Conservation (phyloP, 1,140 invertebrate species). For the Apis dorsata region DNA sequence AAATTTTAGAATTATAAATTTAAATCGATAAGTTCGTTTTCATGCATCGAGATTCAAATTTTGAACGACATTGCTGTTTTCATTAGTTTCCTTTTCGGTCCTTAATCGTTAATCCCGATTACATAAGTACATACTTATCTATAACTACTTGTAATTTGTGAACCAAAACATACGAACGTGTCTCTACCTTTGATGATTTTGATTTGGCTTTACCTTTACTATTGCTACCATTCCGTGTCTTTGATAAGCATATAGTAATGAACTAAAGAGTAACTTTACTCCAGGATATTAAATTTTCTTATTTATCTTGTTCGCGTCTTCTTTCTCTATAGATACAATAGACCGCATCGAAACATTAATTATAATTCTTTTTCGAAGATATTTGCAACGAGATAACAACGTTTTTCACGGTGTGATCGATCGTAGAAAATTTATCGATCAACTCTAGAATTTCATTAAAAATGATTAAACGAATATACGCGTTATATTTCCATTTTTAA, state of each 20-base stretch:
- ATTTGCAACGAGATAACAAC: background rate
- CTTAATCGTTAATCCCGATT: background rate
- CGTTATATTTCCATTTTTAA: background rate
- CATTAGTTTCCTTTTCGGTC: slow-evolving; percentile 3
- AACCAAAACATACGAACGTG: slow-evolving; percentile 18
- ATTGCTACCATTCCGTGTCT: slow-evolving; percentile 29
- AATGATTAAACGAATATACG: background rate
- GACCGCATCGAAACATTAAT: background rate
- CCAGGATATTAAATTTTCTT: background rate
- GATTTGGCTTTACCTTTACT: slow-evolving; percentile 38
- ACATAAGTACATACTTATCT: too few species aligned
- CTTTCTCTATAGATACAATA: background rate
- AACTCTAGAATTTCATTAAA: background rate
- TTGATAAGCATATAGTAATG: slow-evolving; percentile 40
- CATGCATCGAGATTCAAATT: background rate
- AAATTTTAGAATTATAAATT: background rate
- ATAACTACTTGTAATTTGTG: slow-evolving; percentile 2
- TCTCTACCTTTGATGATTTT: slow-evolving; percentile 39
- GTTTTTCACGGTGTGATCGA: too few species aligned
- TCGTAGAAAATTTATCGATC: background rate
- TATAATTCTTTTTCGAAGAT: background rate
- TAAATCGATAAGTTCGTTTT: background rate
- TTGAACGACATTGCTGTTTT: background rate
- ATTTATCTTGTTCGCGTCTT: slow-evolving; percentile 1
- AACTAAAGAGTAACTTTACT: slow-evolving; percentile 8